Evolutionary conservation across 2,797 vertebrate species (phyloP).

Genomic region (Leucoraja ocellata): DNA sequence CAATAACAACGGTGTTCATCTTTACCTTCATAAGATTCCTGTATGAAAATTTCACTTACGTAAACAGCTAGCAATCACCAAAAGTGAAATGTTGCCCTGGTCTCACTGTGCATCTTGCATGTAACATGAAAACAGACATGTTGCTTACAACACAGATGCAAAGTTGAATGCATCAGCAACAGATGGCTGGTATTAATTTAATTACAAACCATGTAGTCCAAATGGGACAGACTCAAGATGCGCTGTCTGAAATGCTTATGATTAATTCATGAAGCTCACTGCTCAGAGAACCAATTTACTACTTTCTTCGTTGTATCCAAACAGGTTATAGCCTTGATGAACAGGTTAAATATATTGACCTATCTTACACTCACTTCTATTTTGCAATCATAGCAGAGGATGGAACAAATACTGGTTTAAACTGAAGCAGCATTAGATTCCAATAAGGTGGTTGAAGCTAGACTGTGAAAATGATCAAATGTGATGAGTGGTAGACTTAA

Average conservation of each 20-base stretch:
- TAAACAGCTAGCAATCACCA: not conserved
- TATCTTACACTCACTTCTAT: too few relatives aligned
- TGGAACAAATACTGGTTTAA: not conserved
- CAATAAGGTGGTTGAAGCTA: not conserved
- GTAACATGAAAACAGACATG: not conserved
- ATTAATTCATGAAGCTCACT: conserved; percentile 1
- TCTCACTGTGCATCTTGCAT: not conserved
- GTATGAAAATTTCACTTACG: not conserved
- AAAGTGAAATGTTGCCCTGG: not conserved
- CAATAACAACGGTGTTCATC: not conserved
- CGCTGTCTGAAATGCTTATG: not conserved
- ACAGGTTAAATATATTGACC: not conserved
- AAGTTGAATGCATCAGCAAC: not conserved
- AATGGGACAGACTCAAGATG: conserved; percentile 1
- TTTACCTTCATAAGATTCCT: not conserved
- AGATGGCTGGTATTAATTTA: conserved; percentile 27
- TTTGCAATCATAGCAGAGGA: not conserved
- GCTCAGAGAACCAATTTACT: not conserved
- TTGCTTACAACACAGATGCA: not conserved
- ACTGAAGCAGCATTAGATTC: not conserved
- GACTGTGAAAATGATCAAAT: not conserved
- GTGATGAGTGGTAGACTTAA: not conserved
- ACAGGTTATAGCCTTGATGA: not conserved
- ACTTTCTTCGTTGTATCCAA: not conserved
- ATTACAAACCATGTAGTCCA: conserved; percentile 9